These are phyloP conservation scores for Pseudonaja textilis DNA, from an alignment of 2,113 vertebrate species.

Conservation along the genomic window DNA sequence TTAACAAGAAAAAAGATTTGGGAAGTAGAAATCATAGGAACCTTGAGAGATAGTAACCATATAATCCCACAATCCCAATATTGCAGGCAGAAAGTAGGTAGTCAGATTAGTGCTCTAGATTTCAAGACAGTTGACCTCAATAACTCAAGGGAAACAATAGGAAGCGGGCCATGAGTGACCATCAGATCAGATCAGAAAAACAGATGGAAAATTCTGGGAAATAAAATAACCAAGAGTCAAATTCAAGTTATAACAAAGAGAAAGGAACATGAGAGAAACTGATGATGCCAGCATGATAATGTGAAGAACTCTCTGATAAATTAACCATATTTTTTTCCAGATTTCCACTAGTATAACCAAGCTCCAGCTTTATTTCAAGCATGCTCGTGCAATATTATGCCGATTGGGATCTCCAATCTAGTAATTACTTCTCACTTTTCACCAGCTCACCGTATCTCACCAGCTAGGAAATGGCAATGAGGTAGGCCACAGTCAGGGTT, in stretches of 20 bases:
- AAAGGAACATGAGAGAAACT: not conserved
- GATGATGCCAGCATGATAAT: not conserved
- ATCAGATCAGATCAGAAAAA: not conserved
- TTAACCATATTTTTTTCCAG: not conserved
- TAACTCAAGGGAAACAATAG: not conserved
- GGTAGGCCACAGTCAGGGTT: not conserved
- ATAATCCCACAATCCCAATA: not conserved
- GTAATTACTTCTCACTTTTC: not conserved
- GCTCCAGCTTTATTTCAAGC: not conserved
- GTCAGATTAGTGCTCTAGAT: not conserved
- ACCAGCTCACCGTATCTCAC: not conserved
- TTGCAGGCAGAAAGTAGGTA: not conserved
- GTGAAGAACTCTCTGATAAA: not conserved
- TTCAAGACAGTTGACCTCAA: not conserved
- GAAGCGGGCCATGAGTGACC: not conserved
- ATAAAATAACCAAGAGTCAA: not conserved
- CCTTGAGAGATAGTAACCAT: not conserved
- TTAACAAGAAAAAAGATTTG: not conserved
- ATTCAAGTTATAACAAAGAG: not conserved
- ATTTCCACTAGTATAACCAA: not conserved
- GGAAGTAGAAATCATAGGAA: not conserved
- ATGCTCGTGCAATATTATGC: not conserved
- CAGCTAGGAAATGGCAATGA: not conserved
- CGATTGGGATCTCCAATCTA: not conserved
- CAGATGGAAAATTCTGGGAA: not conserved